These are phyloP conservation scores for Halichoerus grypus DNA, from an alignment of 2,113 vertebrate species.

Conservation along the genomic window DNA sequence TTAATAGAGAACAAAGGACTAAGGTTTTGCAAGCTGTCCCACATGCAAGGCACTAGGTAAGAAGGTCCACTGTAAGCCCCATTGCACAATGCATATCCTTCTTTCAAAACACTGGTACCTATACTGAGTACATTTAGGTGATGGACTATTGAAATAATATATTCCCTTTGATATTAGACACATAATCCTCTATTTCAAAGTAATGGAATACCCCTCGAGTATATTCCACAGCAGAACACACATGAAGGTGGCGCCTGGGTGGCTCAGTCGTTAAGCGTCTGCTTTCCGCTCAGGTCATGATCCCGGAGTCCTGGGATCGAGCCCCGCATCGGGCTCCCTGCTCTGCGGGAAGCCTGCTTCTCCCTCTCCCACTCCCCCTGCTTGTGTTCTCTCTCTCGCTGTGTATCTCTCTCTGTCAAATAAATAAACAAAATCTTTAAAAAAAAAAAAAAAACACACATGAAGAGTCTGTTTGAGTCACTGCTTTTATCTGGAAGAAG, in stretches of 20 bases:
- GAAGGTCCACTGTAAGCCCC: not conserved
- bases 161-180: not conserved
- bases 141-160: not conserved
- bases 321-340: no score
- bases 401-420: no score
- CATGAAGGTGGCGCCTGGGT: no score
- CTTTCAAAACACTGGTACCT: not conserved
- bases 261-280: no score
- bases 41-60: not conserved
- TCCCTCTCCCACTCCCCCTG: no score
- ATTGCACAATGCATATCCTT: not conserved
- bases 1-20: not conserved
- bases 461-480: not conserved
- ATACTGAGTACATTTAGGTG: not conserved
- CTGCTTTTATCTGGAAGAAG: not conserved
- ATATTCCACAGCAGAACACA: not conserved
- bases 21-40: not conserved
- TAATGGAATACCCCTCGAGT: not conserved
- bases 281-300: no score
- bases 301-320: no score
- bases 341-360: no score
- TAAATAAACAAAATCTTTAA: no score
- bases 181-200: not conserved
- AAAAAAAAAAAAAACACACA: no score
- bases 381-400: no score